Conservation (phyloP, 2,888 invertebrate species). For the Ptychoptera albimana region DNA sequence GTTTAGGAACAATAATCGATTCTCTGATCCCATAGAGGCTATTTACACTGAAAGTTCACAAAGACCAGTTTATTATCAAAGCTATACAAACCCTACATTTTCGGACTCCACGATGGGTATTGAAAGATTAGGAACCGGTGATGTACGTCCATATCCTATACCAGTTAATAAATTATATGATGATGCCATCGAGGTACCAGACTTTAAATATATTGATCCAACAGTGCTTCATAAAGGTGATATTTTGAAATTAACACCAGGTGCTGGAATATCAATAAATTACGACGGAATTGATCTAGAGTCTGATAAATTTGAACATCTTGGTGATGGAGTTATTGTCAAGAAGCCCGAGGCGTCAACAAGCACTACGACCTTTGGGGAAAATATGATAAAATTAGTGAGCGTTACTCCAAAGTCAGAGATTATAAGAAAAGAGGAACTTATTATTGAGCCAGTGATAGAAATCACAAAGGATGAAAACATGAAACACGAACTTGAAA, state of each 20-base stretch:
- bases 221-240: slow-evolving; percentile 7
- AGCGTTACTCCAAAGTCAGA: not conserved
- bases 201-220: slow-evolving; percentile 22
- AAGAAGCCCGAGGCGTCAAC: slow-evolving; percentile 21
- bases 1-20: slow-evolving; percentile 9
- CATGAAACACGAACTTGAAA: not conserved
- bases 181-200: slow-evolving; percentile 25
- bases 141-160: slow-evolving; percentile 47
- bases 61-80: slow-evolving; percentile 41
- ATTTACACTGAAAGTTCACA: slow-evolving; percentile 15
- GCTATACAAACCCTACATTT: slow-evolving; percentile 49
- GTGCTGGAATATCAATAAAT: slow-evolving; percentile 8
- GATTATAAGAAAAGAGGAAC: not conserved
- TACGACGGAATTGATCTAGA: slow-evolving; percentile 17
- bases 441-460: not conserved
- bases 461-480: not conserved
- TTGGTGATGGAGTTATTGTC: slow-evolving; percentile 30
- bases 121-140: slow-evolving; percentile 43
- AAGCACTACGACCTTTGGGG: not conserved
- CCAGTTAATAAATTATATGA: slow-evolving; percentile 45
- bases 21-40: slow-evolving; percentile 3
- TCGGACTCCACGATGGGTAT: slow-evolving; percentile 41
- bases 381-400: not conserved
- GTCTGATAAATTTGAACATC: slow-evolving; percentile 23
- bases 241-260: not conserved